Evolutionary conservation across 2,797 vertebrate genomes (phyloP), one percentile per base, ranked within the genome.

Genomic region (Dryobates pubescens): DNA sequence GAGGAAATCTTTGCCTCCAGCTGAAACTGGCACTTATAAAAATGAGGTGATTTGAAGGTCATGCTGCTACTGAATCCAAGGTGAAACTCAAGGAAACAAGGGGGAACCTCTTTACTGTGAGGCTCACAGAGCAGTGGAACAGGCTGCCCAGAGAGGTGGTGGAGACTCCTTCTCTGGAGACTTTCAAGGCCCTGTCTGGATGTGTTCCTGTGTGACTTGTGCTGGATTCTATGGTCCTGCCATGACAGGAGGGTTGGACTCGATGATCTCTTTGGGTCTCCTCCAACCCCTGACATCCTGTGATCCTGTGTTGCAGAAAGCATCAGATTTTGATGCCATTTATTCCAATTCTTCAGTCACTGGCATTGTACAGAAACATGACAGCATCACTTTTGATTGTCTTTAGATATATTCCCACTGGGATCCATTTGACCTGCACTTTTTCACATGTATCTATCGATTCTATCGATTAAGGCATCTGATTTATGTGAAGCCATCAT

Each of bases 401-500:
- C 53, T 95, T 96, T 96, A 96, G 75, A 90, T 36, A 76, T 63
- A 91, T 74, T 47, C 82, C 82, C 80, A 86, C 16, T 36, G 88
- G 86, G 90, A 94, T 79, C 75, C 74, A 88, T 94, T 94, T 87
- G 67, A 93, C 89, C 91, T 90, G 76, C 29, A 91, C 62, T 91
- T 92, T 96, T 96, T 74, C 79, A 93, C 68, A 90, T 82, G 71
- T 92, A 95, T 95, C 94, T 96, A 89, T 95, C 90, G 87, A 95
- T 96, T 96, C 80, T 67, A 96, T 96, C 96, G 93, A 97, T 97
- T 92, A 96, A 97, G 80, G 83, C 90, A 96, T 95, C 91, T 97
- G 79, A 89, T 97, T 95, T 88, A 87, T 89, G 82, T 86, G 88
- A 96, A 88, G 74, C 34, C 81, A 95, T 93, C 38, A 82, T 93